These are phyloP conservation scores for Rhipidura dahli DNA, from an alignment of 2,113 vertebrate genomes.

Conservation along the genomic window DNA sequence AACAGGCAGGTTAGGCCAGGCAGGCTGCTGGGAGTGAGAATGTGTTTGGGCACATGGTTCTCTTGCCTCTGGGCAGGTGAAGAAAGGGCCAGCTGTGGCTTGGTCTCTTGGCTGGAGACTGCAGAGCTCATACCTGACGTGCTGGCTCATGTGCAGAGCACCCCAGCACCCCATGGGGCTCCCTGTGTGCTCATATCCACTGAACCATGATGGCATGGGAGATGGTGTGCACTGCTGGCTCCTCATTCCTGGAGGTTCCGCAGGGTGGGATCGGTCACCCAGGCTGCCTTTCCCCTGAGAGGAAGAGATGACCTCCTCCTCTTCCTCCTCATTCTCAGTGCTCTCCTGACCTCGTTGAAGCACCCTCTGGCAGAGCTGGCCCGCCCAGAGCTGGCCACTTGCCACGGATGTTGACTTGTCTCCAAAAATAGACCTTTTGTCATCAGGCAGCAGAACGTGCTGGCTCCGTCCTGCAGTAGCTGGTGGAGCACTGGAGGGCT, in stretches of 20 bases:
- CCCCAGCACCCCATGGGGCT: fast-evolving
- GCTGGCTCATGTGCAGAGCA: background rate
- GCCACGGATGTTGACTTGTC: background rate
- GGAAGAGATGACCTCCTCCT: background rate
- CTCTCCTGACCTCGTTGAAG: background rate
- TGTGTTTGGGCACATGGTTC: background rate
- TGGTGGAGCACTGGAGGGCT: fast-evolving
- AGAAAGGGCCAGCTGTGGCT: background rate
- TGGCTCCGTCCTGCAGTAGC: fast-evolving
- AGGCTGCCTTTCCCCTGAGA: background rate
- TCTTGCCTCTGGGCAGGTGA: background rate
- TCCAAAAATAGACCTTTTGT: constrained; percentile 34
- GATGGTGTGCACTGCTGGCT: background rate
- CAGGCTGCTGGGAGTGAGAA: background rate
- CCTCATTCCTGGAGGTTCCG: background rate
- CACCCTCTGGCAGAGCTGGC: background rate
- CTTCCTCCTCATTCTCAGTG: background rate
- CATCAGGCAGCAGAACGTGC: background rate
- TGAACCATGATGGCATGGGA: background rate
- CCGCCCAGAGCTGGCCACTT: background rate
- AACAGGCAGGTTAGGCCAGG: background rate
- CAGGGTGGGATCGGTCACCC: background rate
- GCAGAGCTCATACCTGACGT: fast-evolving
- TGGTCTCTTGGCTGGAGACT: background rate
- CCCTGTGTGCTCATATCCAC: background rate